Percentiles rank a stretch among this genome's conserved stretches.
phyloP scores from a whole-genome alignment of 2,113 vertebrate genomes.

The Neotragus moschatus region DNA sequence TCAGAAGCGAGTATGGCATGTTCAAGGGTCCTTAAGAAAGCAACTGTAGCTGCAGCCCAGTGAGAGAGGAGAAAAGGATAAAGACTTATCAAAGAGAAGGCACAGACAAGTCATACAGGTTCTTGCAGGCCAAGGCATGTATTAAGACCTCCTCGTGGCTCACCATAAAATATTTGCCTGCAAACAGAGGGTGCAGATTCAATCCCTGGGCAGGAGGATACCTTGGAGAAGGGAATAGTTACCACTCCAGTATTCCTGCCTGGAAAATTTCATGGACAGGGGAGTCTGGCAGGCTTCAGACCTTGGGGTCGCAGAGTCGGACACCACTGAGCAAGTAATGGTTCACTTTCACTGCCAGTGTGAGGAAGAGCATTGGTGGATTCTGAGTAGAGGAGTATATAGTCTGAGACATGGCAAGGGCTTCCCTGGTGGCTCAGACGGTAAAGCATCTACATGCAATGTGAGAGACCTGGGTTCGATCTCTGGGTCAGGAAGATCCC shows the following conservation, averaged over 20 bases:
- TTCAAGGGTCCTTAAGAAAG: neutral
- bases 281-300: neutral
- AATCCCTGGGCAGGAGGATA: neutral
- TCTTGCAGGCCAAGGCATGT: neutral
- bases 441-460: neutral
- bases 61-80: neutral
- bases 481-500: neutral
- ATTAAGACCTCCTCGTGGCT: neutral
- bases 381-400: neutral
- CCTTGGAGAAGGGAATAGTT: neutral
- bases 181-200: neutral
- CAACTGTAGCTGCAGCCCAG: neutral
- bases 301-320: neutral
- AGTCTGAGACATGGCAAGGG: neutral
- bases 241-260: neutral
- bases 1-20: neutral
- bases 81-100: neutral
- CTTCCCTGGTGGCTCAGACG: neutral
- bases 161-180: neutral
- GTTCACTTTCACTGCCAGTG: neutral
- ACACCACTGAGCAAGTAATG: neutral
- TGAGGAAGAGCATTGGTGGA: neutral
- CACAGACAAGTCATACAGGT: rapidly evolving
- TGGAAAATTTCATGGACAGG: neutral
- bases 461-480: rapidly evolving